These are phyloP conservation scores for Philopedon plagiatum DNA, from an alignment of 2,888 invertebrate species.

Conservation along the genomic window DNA sequence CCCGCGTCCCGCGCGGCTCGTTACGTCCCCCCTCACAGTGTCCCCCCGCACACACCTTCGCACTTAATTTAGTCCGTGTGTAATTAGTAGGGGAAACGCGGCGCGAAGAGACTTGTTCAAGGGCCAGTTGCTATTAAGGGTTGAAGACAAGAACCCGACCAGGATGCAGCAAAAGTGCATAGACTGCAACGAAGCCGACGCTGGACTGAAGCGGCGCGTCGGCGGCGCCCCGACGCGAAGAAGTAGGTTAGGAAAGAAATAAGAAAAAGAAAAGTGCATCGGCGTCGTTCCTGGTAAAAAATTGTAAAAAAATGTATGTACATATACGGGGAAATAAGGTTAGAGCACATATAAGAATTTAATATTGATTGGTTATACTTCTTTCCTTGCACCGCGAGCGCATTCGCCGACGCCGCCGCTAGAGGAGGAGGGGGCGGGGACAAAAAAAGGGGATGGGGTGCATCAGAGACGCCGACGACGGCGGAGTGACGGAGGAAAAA, in stretches of 20 bases:
- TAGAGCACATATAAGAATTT: slow-evolving; percentile 66
- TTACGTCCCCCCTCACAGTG: slow-evolving; percentile 50
- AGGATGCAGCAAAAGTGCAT: slow-evolving; percentile 61
- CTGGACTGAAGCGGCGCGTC: slow-evolving; percentile 60
- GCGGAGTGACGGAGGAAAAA: slow-evolving; percentile 47
- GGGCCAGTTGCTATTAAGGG: slow-evolving; percentile 42
- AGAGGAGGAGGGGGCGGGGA: slow-evolving; percentile 48
- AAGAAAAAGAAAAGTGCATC: slow-evolving; percentile 65
- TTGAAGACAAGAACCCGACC: slow-evolving; percentile 42
- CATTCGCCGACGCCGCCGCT: slow-evolving; percentile 49
- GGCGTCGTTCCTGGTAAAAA: slow-evolving; percentile 60
- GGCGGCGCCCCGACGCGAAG: slow-evolving; percentile 66
- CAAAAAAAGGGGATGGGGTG: slow-evolving; percentile 48
- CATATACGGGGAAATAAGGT: slow-evolving; percentile 70
- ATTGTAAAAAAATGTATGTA: slow-evolving; percentile 69
- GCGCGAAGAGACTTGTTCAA: slow-evolving; percentile 40
- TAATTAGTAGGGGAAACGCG: slow-evolving; percentile 48
- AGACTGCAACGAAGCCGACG: slow-evolving; percentile 62
- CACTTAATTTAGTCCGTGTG: slow-evolving; percentile 58
- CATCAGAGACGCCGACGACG: slow-evolving; percentile 47
- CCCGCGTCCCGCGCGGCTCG: slow-evolving; percentile 51
- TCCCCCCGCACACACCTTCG: slow-evolving; percentile 53
- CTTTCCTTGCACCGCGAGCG: slow-evolving; percentile 61
- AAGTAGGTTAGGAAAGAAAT: slow-evolving; percentile 69
- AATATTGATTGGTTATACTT: slow-evolving; percentile 69